Base-by-base conservation (phyloP, 2,888 invertebrate species). In the Ctena decussata region DNA sequence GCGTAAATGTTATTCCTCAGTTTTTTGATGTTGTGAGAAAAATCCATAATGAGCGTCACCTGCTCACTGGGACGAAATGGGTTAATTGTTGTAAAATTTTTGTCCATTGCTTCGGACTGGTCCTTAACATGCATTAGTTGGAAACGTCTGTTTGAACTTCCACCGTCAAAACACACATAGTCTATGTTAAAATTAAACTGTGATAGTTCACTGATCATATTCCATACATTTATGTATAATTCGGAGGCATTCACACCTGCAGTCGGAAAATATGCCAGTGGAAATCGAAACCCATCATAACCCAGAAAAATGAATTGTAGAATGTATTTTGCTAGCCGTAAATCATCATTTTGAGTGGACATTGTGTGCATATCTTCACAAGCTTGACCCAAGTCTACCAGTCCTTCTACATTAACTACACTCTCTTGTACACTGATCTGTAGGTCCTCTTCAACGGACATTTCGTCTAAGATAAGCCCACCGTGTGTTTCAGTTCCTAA, bases 1-100 rank as follows among this genome's bases (percentile, higher is more conserved):
- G 76, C 73, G 44, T 69, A 49, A 39, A 85, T 69, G 32, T 76
- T 85, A 27, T 85, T 85, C 39, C 84, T 77, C 18, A 84, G 8
- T 49, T 85, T 81, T 46, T 85, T 85, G 18, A 78, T 81, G 18
- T 77, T 81, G 69, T 85, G 85, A 15, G 74, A 78, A 72, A 74
- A 81, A 46, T 85, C 80, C 80, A 84, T 84, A 11, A 84, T 77
- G 5, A 84, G 60, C 5, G 74, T 77, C 18, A 80, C 75, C 24
- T 35, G 57, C 24, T 76, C 60, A 37, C 30, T 69, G 0, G 70
- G 44, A 5, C 70, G 32, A 35, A 35, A 80, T 65, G 71, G 79
- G 35, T 75, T 79, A 27, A n/a, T 60, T 6, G 69, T 46, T 60
- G 71, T 79, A 60, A 65, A 79, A 12, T 57, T 37, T 35, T 60